These are phyloP conservation scores for Rhynchopsitta pachyrhyncha DNA, from an alignment of 2,113 vertebrate species.

Conservation along the genomic window DNA sequence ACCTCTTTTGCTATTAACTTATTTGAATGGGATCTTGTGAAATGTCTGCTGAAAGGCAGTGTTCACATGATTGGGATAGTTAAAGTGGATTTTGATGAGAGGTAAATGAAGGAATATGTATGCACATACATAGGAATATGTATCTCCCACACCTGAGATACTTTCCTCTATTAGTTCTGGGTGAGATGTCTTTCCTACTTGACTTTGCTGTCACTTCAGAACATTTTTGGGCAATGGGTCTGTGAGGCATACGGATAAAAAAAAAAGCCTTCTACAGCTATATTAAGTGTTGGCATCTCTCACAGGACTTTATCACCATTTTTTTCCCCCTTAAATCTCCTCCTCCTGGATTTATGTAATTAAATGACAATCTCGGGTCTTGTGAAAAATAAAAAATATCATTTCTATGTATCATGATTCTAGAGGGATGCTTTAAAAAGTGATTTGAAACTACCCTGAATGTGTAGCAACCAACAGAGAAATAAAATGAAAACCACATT, in stretches of 20 bases:
- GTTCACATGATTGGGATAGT: background rate
- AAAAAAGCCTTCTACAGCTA: background rate
- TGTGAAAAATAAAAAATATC: slow-evolving; percentile 39
- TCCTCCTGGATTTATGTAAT: slow-evolving; percentile 50
- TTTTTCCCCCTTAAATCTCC: slow-evolving; percentile 19
- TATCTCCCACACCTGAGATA: background rate
- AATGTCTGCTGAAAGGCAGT: background rate
- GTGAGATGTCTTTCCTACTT: background rate
- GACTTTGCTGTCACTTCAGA: background rate
- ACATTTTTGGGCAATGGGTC: slow-evolving; percentile 25
- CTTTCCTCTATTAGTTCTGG: slow-evolving; percentile 18
- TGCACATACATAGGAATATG: background rate
- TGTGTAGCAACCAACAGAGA: slow-evolving; percentile 36
- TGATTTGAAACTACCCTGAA: slow-evolving; percentile 31
- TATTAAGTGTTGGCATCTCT: slow-evolving; percentile 47
- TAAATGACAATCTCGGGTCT: slow-evolving; percentile 34
- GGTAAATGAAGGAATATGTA: background rate
- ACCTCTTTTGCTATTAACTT: background rate
- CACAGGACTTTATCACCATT: slow-evolving; percentile 16
- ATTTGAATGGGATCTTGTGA: background rate
- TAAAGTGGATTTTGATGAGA: background rate
- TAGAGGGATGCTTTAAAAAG: slow-evolving; percentile 40
- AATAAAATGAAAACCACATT: slow-evolving; percentile 44
- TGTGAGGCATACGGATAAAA: background rate
- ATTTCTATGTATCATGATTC: slow-evolving; percentile 10